Percentiles rank a stretch among this genome's conserved stretches.
phyloP scores from a whole-genome alignment of 2,888 invertebrate genomes.

The Mycogona germanica region DNA sequence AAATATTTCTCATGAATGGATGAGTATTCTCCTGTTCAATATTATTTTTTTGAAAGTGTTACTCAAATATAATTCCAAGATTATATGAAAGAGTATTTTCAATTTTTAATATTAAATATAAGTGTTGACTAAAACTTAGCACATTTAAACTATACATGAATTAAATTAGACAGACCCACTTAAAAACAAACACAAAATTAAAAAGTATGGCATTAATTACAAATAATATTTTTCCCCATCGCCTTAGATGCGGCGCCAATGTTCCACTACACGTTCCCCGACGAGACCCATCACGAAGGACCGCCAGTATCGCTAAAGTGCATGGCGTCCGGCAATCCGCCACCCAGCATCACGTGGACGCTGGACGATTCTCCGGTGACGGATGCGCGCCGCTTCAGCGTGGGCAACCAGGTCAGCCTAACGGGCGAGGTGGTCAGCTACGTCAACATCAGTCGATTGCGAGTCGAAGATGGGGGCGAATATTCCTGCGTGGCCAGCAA shows the following conservation, averaged over 20 bases:
- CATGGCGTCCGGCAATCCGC: conserved; percentile 87
- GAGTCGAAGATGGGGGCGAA: conserved; percentile 81
- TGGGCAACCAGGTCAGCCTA: conserved; percentile 65
- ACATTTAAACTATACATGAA: not conserved
- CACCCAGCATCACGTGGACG: conserved; percentile 83
- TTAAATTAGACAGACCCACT: no score
- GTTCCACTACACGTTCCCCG: conserved; percentile 15
- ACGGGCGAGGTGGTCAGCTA: conserved; percentile 72
- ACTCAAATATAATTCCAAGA: not conserved
- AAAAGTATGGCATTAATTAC: no score
- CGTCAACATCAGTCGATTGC: conserved; percentile 73
- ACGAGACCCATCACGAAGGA: conserved; percentile 15
- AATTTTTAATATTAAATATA: not conserved
- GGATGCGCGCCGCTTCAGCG: conserved; percentile 44
- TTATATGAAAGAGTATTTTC: not conserved
- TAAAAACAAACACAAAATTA: no score
- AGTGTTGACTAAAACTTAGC: not conserved
- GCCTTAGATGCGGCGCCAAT: conserved; percentile 14
- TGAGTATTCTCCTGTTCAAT: no score
- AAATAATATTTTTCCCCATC: not conserved
- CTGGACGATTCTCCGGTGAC: conserved; percentile 70
- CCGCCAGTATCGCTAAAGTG: conserved; percentile 58
- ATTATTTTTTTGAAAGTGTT: not conserved
- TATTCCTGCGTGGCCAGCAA: conserved; percentile 77
- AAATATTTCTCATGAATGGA: not conserved